Conservation (phyloP, 2,888 invertebrate genomes). For the Clunio marinus region DNA sequence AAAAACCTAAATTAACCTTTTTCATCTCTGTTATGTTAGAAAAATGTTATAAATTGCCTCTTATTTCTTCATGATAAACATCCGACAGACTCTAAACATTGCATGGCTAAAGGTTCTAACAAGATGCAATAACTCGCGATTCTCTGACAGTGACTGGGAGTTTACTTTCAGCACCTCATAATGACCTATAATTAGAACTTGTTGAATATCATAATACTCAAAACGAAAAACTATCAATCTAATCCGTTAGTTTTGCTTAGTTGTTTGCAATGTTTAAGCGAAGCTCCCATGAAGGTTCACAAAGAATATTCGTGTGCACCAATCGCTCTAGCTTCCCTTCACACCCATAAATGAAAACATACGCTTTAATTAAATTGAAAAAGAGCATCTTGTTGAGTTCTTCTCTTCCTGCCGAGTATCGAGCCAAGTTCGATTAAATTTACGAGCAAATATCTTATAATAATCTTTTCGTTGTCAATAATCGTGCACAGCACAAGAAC, state of each 20-base stretch:
- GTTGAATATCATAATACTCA: background rate
- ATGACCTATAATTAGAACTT: constrained; percentile 17
- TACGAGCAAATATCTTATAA: background rate
- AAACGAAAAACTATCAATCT: background rate
- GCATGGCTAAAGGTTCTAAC: constrained; percentile 12
- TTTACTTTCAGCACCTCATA: constrained; percentile 20
- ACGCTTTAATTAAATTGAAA: constrained; percentile 16
- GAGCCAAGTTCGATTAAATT: background rate
- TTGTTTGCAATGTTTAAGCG: background rate
- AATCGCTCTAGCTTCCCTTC: background rate
- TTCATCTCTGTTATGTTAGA: background rate
- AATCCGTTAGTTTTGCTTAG: background rate
- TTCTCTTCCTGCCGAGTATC: background rate
- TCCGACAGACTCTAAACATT: too few relatives aligned
- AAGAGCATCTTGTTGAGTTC: constrained; percentile 6
- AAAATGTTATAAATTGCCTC: background rate
- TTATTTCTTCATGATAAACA: background rate
- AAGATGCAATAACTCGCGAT: background rate
- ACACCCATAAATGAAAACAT: background rate
- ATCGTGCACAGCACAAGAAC: background rate
- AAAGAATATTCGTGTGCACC: background rate
- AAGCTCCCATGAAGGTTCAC: background rate
- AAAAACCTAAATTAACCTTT: background rate
- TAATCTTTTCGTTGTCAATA: background rate
- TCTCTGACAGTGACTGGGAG: background rate